A percentile compares a stretch with the other conserved stretches of the same genome.
Evolutionary conservation across 2,888 invertebrate species (phyloP).

Genomic region (Machimus atricapillus): DNA sequence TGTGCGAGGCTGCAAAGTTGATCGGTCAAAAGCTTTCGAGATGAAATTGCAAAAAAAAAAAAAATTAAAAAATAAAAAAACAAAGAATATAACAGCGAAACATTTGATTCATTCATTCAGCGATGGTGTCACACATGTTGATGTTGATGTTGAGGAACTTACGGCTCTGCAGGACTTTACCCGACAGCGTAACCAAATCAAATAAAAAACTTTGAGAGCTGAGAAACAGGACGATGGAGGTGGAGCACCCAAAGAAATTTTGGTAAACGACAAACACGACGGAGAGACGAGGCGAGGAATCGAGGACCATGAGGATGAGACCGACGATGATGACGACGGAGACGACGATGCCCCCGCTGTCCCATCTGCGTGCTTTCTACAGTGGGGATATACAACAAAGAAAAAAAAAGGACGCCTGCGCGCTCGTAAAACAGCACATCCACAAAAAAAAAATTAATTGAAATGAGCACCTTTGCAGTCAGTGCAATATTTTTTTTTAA

Average conservation of each 20-base stretch:
- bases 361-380: not conserved
- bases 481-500: not conserved
- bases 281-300: conserved; percentile 1
- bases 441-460: not conserved
- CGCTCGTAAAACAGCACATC: conserved; percentile 10
- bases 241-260: not conserved
- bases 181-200: conserved; percentile 17
- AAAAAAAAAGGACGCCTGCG: not conserved
- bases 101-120: conserved; percentile 40
- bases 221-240: not conserved
- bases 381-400: not conserved
- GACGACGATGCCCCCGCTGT: not conserved
- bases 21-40: conserved; percentile 18
- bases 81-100: conserved; percentile 33
- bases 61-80: not conserved
- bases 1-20: conserved; percentile 24
- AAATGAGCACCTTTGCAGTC: conserved; percentile 22
- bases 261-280: not conserved
- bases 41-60: conserved; percentile 31
- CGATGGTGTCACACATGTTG: conserved; percentile 35
- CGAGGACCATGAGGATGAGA: not conserved
- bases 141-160: conserved; percentile 35
- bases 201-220: conserved; percentile 3
- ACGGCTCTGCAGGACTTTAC: not conserved
- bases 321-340: not conserved